Evolutionary conservation across 2,888 invertebrate genomes (phyloP).

Genomic region (Meghimatium bilineatum): DNA sequence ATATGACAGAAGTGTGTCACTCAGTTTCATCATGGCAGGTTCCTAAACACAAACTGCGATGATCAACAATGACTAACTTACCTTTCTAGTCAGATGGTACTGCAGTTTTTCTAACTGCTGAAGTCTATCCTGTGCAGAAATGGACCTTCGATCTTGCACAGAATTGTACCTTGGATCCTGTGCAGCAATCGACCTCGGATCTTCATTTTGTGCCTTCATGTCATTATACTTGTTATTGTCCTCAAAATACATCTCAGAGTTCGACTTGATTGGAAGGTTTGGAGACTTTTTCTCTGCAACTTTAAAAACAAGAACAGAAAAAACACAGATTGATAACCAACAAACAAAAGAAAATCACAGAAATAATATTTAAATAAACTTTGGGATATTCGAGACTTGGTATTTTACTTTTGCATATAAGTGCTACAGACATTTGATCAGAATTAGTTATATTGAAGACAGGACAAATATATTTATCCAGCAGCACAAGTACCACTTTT

Average conservation of each 20-base stretch:
- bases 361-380: too few species aligned
- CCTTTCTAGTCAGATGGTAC: constrained; percentile 75
- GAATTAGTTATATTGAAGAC: too few species aligned
- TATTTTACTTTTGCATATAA: too few species aligned
- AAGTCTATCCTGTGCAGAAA: constrained; percentile 51
- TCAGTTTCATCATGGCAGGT: too few species aligned
- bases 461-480: too few species aligned
- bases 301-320: not conserved
- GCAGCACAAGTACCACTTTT: too few species aligned
- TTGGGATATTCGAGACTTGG: too few species aligned
- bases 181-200: not conserved
- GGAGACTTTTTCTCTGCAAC: not conserved
- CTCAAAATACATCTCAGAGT: not conserved
- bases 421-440: too few species aligned
- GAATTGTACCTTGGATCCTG: constrained; percentile 6
- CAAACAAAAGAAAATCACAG: too few species aligned
- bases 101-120: constrained; percentile 74
- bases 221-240: constrained; percentile 2
- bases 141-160: too few species aligned
- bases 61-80: constrained; percentile 40
- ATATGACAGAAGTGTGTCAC: too few species aligned
- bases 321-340: too few species aligned
- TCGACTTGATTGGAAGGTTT: not conserved
- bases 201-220: not conserved
- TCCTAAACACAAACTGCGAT: not conserved